Conservation (phyloP, 2,113 vertebrate species). For the Tupaia tana region DNA sequence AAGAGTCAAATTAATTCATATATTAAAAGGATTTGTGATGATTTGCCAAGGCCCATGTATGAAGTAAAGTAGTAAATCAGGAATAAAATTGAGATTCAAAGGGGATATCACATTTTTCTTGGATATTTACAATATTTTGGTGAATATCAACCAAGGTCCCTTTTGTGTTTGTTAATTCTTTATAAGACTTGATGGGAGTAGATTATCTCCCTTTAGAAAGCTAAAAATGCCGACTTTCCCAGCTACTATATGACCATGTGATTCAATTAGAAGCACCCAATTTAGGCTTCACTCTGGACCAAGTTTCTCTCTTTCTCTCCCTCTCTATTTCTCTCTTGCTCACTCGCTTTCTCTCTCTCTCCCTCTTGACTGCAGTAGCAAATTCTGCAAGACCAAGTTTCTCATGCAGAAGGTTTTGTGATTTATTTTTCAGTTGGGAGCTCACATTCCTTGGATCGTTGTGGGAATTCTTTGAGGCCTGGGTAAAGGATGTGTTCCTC, state of each 20-base stretch:
- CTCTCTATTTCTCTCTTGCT: not conserved
- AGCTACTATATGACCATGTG: not conserved
- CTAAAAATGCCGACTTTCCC: not conserved
- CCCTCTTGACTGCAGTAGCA: not conserved
- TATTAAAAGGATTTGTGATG: not conserved
- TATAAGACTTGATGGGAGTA: not conserved
- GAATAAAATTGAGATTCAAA: not conserved
- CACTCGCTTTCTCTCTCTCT: not conserved
- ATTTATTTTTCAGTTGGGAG: slow-evolving; percentile 71
- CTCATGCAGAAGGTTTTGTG: slow-evolving; percentile 58
- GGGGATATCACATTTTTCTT: not conserved
- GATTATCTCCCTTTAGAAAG: not conserved
- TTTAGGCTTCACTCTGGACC: not conserved
- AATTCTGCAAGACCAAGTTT: slow-evolving; percentile 49
- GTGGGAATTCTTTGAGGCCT: slow-evolving; percentile 76
- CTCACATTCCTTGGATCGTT: slow-evolving; percentile 78
- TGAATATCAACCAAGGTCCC: not conserved
- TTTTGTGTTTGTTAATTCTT: not conserved
- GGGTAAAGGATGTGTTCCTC: slow-evolving; percentile 61
- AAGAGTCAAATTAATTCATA: not conserved
- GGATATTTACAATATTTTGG: not conserved
- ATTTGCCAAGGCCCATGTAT: not conserved
- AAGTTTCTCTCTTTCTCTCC: not conserved
- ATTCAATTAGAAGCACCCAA: not conserved
- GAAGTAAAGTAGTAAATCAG: not conserved